Evolutionary conservation across 2,113 vertebrate genomes (phyloP), one percentile per base, ranked within the genome.

Genomic region (Rhabdomys dilectus): DNA sequence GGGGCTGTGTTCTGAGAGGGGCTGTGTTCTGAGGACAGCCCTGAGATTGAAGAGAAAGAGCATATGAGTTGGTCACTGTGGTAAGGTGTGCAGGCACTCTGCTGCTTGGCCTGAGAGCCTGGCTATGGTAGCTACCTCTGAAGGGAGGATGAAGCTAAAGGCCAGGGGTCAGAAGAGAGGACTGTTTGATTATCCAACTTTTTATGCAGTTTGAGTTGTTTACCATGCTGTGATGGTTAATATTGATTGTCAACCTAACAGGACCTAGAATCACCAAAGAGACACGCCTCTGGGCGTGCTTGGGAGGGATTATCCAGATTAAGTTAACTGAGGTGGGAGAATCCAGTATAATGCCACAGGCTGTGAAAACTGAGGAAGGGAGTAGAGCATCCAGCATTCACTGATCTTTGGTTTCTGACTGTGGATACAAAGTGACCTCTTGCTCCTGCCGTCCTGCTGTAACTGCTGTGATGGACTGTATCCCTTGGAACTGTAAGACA

Each of bases 11-110:
- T 56, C 75, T 72, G 90, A 48, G 36, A 62, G 56, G 5, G 31
- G 6, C 19, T 89, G 39, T 53, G 9, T 39, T 48, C 75, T 66
- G 91, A 17, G 24, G 29, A 11, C 19, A 81, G n/a, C 31, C 51
- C 76, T 66, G 92, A 11, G 36, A 72, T 42, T 58, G 6, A 1
- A 3, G 3, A 12, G 31, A 51, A 51, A 17, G 80, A 62, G 15
- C 42, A 11, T 39, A 34, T n/a, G 81, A 17, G 77, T 36, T 36
- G 78, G 56, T 78, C 42, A 19, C 12, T 60, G 42, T 17, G 34
- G 36, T 72, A 36, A 21, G 1, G 7, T 4, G 21, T 45, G 34
- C 3, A 24, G 48, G 12, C 34, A 1, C 0, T 22, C 56, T 75
- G 92, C 84, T 36, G 76, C 62, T 34, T 82, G 51, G 9, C 66